Evolutionary conservation across 2,797 vertebrate species (phyloP), one percentile per base, ranked within the genome.

Genomic region (Parauchenoglanis ngamensis): DNA sequence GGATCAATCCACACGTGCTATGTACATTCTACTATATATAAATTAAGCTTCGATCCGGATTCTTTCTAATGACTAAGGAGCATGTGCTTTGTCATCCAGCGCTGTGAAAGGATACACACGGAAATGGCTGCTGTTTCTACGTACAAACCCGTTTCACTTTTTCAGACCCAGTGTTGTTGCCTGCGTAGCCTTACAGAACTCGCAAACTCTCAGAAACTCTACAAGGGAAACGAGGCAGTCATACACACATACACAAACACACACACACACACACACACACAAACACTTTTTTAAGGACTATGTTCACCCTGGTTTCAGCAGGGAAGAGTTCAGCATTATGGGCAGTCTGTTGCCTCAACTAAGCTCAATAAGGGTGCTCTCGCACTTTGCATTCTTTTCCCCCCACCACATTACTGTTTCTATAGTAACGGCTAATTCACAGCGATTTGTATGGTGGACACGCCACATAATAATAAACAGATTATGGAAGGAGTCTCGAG

Each of bases 201-300:
- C 78, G 35, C 72, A 46, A 57, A 40, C 52, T 76, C 44, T 31
- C 80, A 65, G 81, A 67, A 31, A 54, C 82, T 70, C 44, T 86
- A 87, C 78, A 87, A 89, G 87, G 86, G 88, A 90, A 89, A 86
- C 44, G 44, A 67, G n/a, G 65, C 63, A 70, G 73, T 59, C 63
- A 46, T 1, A 11, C 35, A 40, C 49, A 40, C 49, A 63, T 25
- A 28, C 10, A 13, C 2, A 46, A 61, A 78, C 46, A 76, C 25
- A 67, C 59, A 68, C 72, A 78, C 46, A 76, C 25, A 67, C 59
- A 68, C 72, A 68, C 17, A 63, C 77, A 78, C 15, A 54, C 44
- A 73, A 54, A 75, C 28, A 44, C 15, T 23, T 0, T 46, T 81
- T 80, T 73, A 49, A 75, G 73, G 44, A 87, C 54, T 75, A 7